Conservation (phyloP, 2,113 vertebrate species). For the Dasyurus viverrinus region DNA sequence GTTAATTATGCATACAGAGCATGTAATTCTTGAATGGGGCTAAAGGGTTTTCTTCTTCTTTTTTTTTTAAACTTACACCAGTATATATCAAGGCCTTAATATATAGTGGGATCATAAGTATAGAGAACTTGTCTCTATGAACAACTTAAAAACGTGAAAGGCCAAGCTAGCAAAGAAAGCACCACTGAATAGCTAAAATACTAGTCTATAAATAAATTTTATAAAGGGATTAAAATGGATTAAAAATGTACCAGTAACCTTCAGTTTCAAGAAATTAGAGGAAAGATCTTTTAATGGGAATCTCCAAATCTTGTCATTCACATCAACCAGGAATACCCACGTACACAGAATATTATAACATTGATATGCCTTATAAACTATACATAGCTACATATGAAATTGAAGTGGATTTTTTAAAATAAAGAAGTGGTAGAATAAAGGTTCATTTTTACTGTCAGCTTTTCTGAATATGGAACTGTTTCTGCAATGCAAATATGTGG, state of each 20-base stretch:
- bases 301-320: neutral
- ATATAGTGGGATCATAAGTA: constrained; percentile 17
- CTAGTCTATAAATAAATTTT: constrained; percentile 35
- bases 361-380: neutral
- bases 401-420: neutral
- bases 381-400: neutral
- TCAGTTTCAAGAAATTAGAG: constrained; percentile 46
- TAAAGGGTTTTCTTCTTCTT: neutral
- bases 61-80: constrained; percentile 13
- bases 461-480: neutral
- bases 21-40: constrained; percentile 49
- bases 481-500: neutral
- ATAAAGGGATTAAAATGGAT: constrained; percentile 55
- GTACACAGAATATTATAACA: neutral
- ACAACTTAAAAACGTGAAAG: constrained; percentile 30
- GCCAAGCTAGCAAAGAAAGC: neutral
- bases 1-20: neutral
- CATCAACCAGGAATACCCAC: neutral
- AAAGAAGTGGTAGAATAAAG: constrained; percentile 4
- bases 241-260: constrained; percentile 1
- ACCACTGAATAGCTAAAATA: constrained; percentile 40
- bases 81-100: constrained; percentile 49
- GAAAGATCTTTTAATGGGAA: neutral
- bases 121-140: constrained; percentile 22
- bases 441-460: constrained; percentile 1